These are phyloP conservation scores for Callosobruchus maculatus DNA, from an alignment of 2,888 invertebrate genomes.

Conservation along the genomic window DNA sequence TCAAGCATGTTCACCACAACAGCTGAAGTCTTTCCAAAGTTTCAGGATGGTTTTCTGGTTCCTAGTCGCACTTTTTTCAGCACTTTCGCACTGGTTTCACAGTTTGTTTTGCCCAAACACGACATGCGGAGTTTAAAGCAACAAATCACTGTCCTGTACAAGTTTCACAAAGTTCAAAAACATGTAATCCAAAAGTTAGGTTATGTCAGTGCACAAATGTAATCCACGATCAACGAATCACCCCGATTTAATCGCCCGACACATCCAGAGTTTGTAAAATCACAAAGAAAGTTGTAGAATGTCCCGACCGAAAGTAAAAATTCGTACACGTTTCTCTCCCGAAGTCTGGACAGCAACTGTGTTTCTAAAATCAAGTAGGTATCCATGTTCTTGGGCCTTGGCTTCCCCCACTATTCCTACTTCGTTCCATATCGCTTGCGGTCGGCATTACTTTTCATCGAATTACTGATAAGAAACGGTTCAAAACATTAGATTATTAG, in stretches of 20 bases:
- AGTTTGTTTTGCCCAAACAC: not conserved
- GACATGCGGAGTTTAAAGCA: not conserved
- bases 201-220: conserved; percentile 14
- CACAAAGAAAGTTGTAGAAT: not conserved
- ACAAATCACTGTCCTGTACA: not conserved
- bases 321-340: conserved; percentile 18
- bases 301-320: not conserved
- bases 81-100: not conserved
- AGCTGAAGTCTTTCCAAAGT: not conserved
- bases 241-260: not conserved
- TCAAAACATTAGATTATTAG: not conserved
- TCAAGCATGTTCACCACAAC: not conserved
- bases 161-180: not conserved
- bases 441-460: not conserved
- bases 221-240: not conserved
- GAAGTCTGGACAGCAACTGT: conserved; percentile 29
- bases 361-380: conserved; percentile 26
- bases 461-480: not conserved
- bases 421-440: conserved; percentile 12
- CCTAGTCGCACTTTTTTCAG: not conserved
- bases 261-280: not conserved
- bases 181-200: conserved; percentile 15
- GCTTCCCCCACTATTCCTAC: conserved; percentile 19
- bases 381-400: conserved; percentile 30
- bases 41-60: not conserved